Percentiles rank a stretch among this genome's conserved stretches.
phyloP scores from a whole-genome alignment of 2,888 invertebrate genomes.

The Melieria crassipennis region DNA sequence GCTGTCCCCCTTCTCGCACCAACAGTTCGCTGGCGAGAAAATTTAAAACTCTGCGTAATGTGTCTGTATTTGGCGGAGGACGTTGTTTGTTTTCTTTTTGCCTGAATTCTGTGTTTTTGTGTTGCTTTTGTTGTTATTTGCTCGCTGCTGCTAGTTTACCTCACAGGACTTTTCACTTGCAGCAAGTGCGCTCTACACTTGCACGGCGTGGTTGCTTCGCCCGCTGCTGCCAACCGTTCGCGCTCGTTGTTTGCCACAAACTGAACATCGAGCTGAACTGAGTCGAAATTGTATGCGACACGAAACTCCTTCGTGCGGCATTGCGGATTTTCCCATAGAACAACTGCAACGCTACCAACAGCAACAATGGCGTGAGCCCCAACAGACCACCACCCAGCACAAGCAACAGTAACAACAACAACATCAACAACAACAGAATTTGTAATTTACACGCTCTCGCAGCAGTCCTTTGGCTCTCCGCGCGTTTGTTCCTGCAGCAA shows the following conservation, averaged over 20 bases:
- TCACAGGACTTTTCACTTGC: constrained; percentile 4
- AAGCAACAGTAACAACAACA: neutral
- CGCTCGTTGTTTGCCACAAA: constrained; percentile 59
- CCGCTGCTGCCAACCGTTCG: constrained; percentile 51
- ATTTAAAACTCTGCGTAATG: too few species aligned
- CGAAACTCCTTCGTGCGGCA: constrained; percentile 33
- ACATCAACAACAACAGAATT: neutral
- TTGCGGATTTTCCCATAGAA: constrained; percentile 28
- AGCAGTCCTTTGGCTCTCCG: too few species aligned
- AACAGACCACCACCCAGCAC: neutral
- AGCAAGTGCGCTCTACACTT: constrained; percentile 26
- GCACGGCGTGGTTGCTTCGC: constrained; percentile 24
- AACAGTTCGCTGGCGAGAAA: too few species aligned
- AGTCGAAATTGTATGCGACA: constrained; percentile 9
- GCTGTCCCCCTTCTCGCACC: too few species aligned
- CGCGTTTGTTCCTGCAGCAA: too few species aligned
- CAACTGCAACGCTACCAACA: constrained; percentile 7
- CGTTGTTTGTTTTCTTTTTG: constrained; percentile 7
- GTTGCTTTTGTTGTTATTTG: constrained; percentile 16
- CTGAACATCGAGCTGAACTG: constrained; percentile 47
- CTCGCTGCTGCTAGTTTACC: neutral
- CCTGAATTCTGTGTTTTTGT: neutral
- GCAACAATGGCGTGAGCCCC: constrained; percentile 16
- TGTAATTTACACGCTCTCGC: neutral
- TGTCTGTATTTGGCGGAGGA: constrained; percentile 24